Conservation (phyloP, 2,888 invertebrate genomes). For the Melanargia galathea region DNA sequence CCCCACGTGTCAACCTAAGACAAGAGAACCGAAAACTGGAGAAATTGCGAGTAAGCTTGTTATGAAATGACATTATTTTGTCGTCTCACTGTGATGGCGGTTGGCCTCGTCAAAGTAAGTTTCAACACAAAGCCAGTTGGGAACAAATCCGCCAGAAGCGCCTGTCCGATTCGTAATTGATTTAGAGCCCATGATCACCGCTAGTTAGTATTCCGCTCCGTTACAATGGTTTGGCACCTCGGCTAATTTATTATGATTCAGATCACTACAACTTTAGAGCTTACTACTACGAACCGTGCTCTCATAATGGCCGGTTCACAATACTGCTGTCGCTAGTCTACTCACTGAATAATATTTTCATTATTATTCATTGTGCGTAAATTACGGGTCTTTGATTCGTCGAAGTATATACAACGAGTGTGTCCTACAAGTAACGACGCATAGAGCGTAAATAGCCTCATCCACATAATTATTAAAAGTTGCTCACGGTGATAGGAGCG, state of each 20-base stretch:
- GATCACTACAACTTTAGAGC: not conserved
- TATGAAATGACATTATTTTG: not conserved
- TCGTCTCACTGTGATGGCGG: not conserved
- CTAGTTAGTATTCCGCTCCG: constrained; percentile 38
- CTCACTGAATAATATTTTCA: too few species aligned
- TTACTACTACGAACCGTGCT: not conserved
- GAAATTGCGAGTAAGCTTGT: too few species aligned
- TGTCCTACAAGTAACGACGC: too few species aligned
- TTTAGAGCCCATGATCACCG: constrained; percentile 37
- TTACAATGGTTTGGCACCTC: constrained; percentile 36
- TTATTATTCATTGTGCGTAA: too few species aligned
- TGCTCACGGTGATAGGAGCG: too few species aligned
- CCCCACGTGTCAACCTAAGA: too few species aligned
- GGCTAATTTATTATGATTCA: constrained; percentile 35
- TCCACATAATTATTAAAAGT: too few species aligned
- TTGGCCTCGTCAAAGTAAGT: not conserved
- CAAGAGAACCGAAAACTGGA: too few species aligned
- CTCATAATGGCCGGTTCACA: not conserved
- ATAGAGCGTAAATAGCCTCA: too few species aligned
- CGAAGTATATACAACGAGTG: too few species aligned
- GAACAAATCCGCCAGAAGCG: not conserved
- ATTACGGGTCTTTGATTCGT: too few species aligned
- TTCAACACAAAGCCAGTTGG: not conserved
- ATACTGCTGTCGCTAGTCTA: not conserved
- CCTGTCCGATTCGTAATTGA: constrained; percentile 36